Percentiles rank a stretch among this genome's conserved stretches.
These are phyloP conservation scores for Daboia siamensis DNA, from an alignment of 2,113 vertebrate species.

Conservation along the genomic window DNA sequence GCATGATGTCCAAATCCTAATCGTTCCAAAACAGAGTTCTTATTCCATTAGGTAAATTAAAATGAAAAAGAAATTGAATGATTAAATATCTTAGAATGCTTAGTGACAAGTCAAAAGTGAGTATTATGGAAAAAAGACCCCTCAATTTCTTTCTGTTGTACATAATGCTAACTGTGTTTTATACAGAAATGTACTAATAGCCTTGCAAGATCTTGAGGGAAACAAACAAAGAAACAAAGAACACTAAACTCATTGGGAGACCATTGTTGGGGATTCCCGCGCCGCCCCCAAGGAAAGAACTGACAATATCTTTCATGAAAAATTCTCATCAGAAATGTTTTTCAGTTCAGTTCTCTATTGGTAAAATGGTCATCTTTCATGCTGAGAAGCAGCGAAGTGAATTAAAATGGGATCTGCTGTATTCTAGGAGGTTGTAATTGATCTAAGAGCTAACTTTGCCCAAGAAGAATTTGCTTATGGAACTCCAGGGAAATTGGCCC, in stretches of 20 bases:
- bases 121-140: slow-evolving; percentile 65
- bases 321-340: slow-evolving; percentile 78
- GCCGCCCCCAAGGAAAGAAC: slow-evolving; percentile 53
- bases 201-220: slow-evolving; percentile 33
- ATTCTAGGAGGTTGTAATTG: slow-evolving; percentile 55
- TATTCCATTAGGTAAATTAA: slow-evolving; percentile 65
- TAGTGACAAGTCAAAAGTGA: slow-evolving; percentile 64
- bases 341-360: slow-evolving; percentile 66
- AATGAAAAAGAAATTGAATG: slow-evolving; percentile 56
- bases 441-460: slow-evolving; percentile 31
- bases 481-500: slow-evolving; percentile 27
- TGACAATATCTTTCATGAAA: slow-evolving; percentile 69
- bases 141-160: slow-evolving; percentile 56
- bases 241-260: slow-evolving; percentile 43
- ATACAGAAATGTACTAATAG: slow-evolving; percentile 13
- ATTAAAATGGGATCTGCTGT: slow-evolving; percentile 79
- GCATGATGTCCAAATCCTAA: slow-evolving; percentile 55
- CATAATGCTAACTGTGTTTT: slow-evolving; percentile 44
- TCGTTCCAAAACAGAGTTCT: slow-evolving; percentile 61
- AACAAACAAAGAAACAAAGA: slow-evolving; percentile 67
- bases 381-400: slow-evolving; percentile 78
- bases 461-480: slow-evolving; percentile 21
- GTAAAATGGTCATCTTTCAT: slow-evolving; percentile 68
- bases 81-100: slow-evolving; percentile 61
- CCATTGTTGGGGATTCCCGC: slow-evolving; percentile 43